Evolutionary conservation across 2,797 vertebrate species (phyloP).

Genomic region (Hydrophis major): DNA sequence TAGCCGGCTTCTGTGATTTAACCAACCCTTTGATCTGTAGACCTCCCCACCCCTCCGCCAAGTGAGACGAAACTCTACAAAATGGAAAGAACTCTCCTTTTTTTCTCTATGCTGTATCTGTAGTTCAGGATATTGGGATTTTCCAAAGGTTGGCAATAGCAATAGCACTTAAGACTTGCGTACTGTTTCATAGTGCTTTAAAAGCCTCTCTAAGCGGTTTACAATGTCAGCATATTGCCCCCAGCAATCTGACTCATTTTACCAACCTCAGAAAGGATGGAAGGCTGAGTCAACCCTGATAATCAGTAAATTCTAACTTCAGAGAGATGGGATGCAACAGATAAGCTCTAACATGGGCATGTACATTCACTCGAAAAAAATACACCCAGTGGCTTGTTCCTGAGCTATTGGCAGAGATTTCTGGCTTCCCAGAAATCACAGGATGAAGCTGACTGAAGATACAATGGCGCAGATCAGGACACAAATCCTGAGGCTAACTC

Average conservation of each 20-base stretch:
- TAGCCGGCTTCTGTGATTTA: neutral
- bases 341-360: neutral
- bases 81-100: neutral
- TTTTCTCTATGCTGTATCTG: neutral
- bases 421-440: neutral
- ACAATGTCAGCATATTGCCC: too few relatives aligned
- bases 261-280: too few relatives aligned
- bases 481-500: too few relatives aligned
- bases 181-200: too few relatives aligned
- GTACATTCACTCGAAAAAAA: neutral
- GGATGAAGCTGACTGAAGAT: neutral
- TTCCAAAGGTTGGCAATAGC: neutral
- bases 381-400: neutral
- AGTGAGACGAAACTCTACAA: neutral
- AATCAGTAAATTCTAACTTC: neutral
- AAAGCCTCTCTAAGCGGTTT: too few relatives aligned
- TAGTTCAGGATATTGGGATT: neutral
- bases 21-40: neutral
- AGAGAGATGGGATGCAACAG: neutral
- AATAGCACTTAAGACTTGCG: too few relatives aligned
- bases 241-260: too few relatives aligned
- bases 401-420: neutral
- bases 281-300: neutral
- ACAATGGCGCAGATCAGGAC: neutral
- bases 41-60: fast-evolving